Conservation (phyloP, 2,113 vertebrate species). For the Callipepla californica region DNA sequence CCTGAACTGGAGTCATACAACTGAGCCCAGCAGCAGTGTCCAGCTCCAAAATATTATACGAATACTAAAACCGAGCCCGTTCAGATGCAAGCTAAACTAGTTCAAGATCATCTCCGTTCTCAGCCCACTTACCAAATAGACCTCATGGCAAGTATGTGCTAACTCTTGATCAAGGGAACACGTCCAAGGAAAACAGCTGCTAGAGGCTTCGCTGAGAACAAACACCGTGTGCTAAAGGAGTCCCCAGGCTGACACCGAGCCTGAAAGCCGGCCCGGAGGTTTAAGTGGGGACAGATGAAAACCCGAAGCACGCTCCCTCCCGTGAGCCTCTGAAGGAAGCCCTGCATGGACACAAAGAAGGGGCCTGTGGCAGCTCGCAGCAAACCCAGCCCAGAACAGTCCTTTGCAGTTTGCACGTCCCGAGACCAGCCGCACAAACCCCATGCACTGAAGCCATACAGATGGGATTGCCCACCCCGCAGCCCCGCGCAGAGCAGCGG, state of each 20-base stretch:
- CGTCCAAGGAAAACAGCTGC: constrained; percentile 70
- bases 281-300: constrained; percentile 23
- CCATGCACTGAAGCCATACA: accelerated
- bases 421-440: background rate
- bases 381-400: background rate
- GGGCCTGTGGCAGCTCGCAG: background rate
- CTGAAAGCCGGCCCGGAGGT: background rate
- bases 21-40: background rate
- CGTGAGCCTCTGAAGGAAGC: background rate
- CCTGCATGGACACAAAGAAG: background rate
- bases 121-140: constrained; percentile 36
- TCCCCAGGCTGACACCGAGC: constrained; percentile 32
- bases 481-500: background rate
- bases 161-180: constrained; percentile 62
- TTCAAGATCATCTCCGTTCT: constrained; percentile 51
- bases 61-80: background rate
- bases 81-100: background rate
- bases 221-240: constrained; percentile 55
- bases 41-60: background rate
- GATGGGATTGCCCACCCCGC: background rate
- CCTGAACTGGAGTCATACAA: background rate
- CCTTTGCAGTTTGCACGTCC: background rate
- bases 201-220: constrained; percentile 27
- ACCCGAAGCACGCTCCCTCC: background rate
- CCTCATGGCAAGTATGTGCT: constrained; percentile 64